Evolutionary conservation across 2,888 invertebrate genomes (phyloP).

Genomic region (Ephialtes manifestator): DNA sequence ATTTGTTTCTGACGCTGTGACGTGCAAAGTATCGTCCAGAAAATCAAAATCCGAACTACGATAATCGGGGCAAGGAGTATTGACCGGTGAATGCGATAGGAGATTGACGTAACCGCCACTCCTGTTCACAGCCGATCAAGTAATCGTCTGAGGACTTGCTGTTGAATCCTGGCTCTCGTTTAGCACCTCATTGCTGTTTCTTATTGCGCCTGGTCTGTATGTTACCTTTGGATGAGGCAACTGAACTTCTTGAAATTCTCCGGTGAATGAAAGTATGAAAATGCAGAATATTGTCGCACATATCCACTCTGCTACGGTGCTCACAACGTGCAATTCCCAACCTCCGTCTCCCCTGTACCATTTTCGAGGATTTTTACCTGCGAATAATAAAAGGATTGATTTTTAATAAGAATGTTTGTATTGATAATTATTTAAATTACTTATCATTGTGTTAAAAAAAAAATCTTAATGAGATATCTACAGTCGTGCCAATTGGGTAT

Average conservation of each 20-base stretch:
- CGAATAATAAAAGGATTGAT: not conserved
- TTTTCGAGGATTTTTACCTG: constrained; percentile 86
- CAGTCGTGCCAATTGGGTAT: too few species aligned
- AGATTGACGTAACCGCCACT: constrained; percentile 78
- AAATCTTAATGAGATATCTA: too few species aligned
- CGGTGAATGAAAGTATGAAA: constrained; percentile 89
- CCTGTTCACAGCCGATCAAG: constrained; percentile 78
- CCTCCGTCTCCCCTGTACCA: constrained; percentile 89
- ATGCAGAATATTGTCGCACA: constrained; percentile 88
- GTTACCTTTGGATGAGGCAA: constrained; percentile 87
- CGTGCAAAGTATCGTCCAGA: constrained; percentile 72
- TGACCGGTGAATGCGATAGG: constrained; percentile 79
- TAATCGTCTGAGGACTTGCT: constrained; percentile 63
- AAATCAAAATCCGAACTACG: constrained; percentile 74
- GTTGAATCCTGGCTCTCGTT: constrained; percentile 68
- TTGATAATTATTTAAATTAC: too few species aligned
- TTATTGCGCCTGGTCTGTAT: constrained; percentile 72
- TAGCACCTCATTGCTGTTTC: constrained; percentile 74
- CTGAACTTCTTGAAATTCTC: constrained; percentile 89
- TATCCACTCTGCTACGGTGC: constrained; percentile 90
- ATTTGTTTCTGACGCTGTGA: not conserved
- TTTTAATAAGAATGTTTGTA: not conserved
- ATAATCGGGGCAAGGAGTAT: constrained; percentile 79
- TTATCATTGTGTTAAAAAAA: too few species aligned
- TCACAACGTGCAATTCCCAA: constrained; percentile 89